A percentile compares a stretch with the other conserved stretches of the same genome.
Conservation (phyloP, 2,888 invertebrate genomes). For the Branchipolynoe longqiensis region DNA sequence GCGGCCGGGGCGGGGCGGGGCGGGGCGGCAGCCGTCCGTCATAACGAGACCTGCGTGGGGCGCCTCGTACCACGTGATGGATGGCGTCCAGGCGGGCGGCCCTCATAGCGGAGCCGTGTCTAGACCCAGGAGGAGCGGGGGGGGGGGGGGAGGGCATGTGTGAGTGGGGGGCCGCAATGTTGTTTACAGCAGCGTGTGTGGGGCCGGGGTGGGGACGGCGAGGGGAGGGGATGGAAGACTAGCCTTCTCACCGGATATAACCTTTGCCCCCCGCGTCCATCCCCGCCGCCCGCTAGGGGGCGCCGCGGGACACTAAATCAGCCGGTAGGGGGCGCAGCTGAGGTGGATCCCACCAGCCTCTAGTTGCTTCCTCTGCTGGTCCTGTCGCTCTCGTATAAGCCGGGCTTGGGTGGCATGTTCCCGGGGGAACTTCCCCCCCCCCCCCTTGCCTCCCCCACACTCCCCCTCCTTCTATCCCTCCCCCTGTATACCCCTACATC, state of each 20-base stretch:
- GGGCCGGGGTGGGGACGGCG: not conserved
- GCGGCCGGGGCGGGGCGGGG: too few species aligned
- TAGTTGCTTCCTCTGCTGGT: too few species aligned
- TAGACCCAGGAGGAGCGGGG: constrained; percentile 16
- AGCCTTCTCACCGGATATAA: constrained; percentile 25
- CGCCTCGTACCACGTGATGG: constrained; percentile 2
- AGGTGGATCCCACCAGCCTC: constrained; percentile 17
- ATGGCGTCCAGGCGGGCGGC: too few species aligned
- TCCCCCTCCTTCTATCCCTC: too few species aligned
- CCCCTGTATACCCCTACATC: too few species aligned
- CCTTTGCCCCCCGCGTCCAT: constrained; percentile 49
- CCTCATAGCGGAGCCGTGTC: constrained; percentile 48
- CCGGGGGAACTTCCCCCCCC: too few species aligned
- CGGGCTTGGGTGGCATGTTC: too few species aligned
- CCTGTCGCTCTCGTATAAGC: too few species aligned
- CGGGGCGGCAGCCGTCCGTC: too few species aligned
- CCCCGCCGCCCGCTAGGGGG: constrained; percentile 22
- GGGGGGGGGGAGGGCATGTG: not conserved
- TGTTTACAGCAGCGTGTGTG: not conserved
- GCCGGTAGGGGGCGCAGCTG: constrained; percentile 19
- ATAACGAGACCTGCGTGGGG: too few species aligned
- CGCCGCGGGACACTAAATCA: constrained; percentile 23
- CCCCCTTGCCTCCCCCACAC: too few species aligned
- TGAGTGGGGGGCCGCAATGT: not conserved
- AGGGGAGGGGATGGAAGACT: constrained; percentile 24